phyloP scores from a whole-genome alignment of 2,797 vertebrate species.

The Falco rusticolus region DNA sequence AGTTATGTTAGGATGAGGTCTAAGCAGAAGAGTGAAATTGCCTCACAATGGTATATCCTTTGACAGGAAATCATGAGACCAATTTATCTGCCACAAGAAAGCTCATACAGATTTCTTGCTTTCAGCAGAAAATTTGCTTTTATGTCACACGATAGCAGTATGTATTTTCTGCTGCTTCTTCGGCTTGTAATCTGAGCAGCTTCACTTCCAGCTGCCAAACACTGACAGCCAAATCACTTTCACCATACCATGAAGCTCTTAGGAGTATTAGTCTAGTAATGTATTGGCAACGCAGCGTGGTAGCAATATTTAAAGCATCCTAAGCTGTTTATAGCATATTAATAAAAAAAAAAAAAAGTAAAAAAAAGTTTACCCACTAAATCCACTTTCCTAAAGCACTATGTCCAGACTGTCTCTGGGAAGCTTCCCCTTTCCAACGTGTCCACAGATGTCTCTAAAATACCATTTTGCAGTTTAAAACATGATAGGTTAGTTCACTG shows the following conservation, averaged over 20 bases:
- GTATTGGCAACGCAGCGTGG: not conserved
- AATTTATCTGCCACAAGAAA: not conserved
- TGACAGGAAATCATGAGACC: constrained; percentile 3
- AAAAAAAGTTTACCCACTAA: not conserved
- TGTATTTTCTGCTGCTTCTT: not conserved
- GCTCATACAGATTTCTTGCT: not conserved
- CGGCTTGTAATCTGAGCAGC: not conserved
- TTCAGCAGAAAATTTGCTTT: constrained; percentile 10
- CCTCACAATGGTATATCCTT: not conserved
- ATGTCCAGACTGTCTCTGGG: not conserved
- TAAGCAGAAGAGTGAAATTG: not conserved
- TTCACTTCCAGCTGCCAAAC: not conserved
- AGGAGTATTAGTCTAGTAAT: not conserved
- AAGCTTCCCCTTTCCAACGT: not conserved
- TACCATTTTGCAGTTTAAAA: not conserved
- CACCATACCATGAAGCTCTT: not conserved
- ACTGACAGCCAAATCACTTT: not conserved
- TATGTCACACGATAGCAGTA: not conserved
- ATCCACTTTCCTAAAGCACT: not conserved
- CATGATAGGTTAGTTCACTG: not conserved
- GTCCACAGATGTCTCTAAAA: not conserved
- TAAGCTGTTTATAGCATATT: not conserved
- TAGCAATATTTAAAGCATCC: not conserved
- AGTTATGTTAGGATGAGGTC: not conserved
- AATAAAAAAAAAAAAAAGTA: not conserved